Conservation (phyloP, 2,113 vertebrate genomes). For the Rhinolophus ferrumequinum region DNA sequence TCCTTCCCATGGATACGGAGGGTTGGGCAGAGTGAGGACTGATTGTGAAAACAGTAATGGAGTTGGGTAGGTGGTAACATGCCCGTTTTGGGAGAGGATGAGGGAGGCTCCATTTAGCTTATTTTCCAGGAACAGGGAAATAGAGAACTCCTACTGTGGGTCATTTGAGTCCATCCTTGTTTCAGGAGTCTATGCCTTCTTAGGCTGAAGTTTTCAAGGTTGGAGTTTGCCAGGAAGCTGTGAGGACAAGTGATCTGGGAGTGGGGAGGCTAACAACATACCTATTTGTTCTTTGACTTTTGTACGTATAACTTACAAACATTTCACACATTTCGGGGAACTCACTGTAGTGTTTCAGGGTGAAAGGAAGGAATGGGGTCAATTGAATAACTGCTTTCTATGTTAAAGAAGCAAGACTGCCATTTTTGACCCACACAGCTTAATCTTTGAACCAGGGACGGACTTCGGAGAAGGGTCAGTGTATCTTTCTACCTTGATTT, state of each 20-base stretch:
- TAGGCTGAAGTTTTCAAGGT: neutral
- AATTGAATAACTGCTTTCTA: neutral
- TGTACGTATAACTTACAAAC: neutral
- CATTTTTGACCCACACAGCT: neutral
- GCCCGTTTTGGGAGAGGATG: no score
- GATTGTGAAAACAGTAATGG: neutral
- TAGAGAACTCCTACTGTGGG: neutral
- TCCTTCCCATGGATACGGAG: neutral
- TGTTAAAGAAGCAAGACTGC: neutral
- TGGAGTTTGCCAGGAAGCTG: neutral
- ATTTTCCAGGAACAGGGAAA: neutral
- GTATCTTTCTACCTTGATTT: neutral
- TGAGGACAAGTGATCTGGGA: neutral
- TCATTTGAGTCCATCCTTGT: neutral
- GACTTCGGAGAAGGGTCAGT: neutral
- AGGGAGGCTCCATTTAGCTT: neutral
- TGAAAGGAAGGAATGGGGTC: neutral
- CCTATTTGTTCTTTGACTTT: neutral
- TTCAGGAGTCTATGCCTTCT: neutral
- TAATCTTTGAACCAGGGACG: neutral
- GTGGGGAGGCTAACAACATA: neutral
- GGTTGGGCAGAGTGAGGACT: neutral
- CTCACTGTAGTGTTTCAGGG: neutral
- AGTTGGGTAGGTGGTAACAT: neutral
- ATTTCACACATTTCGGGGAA: neutral